A percentile compares a stretch with the other conserved stretches of the same genome.
These are phyloP conservation scores for Drosophila picticornis DNA, from an alignment of 2,888 invertebrate genomes.

Conservation along the genomic window DNA sequence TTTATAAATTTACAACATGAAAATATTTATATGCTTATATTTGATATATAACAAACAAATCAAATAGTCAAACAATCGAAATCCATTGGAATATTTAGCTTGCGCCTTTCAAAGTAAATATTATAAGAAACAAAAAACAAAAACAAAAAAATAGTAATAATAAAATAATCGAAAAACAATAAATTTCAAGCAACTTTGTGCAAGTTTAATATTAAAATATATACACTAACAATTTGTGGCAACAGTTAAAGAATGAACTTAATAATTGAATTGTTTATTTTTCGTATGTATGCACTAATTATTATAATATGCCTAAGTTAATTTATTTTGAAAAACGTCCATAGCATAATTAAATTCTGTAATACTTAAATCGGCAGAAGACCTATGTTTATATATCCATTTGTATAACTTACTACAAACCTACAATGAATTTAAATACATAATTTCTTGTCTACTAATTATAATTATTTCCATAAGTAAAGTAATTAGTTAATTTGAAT, in stretches of 20 bases:
- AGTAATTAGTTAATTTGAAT: conserved; percentile 2
- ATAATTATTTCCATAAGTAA: conserved; percentile 1
- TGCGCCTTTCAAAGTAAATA: background rate
- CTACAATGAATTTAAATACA: background rate
- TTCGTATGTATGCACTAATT: conserved; percentile 8
- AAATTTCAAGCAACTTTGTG: background rate
- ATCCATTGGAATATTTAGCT: conserved; percentile 3
- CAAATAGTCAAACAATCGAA: background rate
- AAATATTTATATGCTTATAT: background rate
- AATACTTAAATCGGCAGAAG: background rate
- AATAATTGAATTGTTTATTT: background rate
- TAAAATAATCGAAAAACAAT: background rate
- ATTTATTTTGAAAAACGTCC: conserved; percentile 68
- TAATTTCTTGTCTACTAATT: background rate
- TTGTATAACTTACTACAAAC: background rate
- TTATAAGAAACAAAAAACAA: background rate
- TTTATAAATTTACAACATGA: background rate
- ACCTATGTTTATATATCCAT: background rate
- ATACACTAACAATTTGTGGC: background rate
- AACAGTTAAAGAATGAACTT: background rate
- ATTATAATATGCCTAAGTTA: conserved; percentile 48
- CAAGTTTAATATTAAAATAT: background rate
- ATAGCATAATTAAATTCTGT: conserved; percentile 41
- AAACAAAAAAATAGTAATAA: background rate
- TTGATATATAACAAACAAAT: background rate